These are phyloP conservation scores for Nematostella vectensis DNA, from an alignment of 92 coral and sea anemone genomes.

Conservation along the genomic window DNA sequence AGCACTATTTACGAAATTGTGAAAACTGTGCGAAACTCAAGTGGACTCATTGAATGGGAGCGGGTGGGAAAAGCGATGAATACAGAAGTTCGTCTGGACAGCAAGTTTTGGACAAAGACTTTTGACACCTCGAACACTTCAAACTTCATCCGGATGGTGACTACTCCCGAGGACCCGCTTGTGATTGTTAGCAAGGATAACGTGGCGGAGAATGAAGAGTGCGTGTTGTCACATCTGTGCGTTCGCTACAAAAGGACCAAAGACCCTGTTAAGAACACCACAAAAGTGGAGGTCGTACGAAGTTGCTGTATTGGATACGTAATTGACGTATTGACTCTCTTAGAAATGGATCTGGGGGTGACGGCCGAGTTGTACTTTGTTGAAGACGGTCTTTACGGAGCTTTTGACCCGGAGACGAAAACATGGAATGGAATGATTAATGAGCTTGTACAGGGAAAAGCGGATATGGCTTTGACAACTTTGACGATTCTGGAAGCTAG, in stretches of 20 bases:
- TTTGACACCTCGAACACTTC: slow-evolving; percentile 4
- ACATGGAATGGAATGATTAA: slow-evolving; percentile 78
- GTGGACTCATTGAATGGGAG: neutral
- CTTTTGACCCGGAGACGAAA: slow-evolving; percentile 37
- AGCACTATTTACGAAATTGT: slow-evolving; percentile 35
- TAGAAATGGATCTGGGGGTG: slow-evolving; percentile 41
- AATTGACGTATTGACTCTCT: slow-evolving; percentile 47
- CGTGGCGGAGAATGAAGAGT: slow-evolving; percentile 25
- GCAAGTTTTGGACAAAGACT: slow-evolving; percentile 38
- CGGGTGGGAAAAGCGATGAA: slow-evolving; percentile 5
- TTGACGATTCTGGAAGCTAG: slow-evolving; percentile 57
- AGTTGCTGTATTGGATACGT: slow-evolving; percentile 75
- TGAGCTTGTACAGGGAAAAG: slow-evolving; percentile 57
- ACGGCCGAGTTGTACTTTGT: slow-evolving; percentile 60
- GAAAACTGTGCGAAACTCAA: slow-evolving; percentile 7
- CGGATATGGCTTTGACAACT: slow-evolving; percentile 62
- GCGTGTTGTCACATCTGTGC: slow-evolving; percentile 45
- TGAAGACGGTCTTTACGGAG: slow-evolving; percentile 61
- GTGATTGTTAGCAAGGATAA: slow-evolving; percentile 25
- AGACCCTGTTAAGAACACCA: slow-evolving; percentile 6
- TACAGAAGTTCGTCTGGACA: slow-evolving; percentile 11
- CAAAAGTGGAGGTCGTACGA: slow-evolving; percentile 12
- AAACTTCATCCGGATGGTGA: slow-evolving; percentile 36
- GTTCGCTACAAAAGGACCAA: slow-evolving; percentile 13
- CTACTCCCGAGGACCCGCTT: slow-evolving; percentile 50